phyloP scores from a whole-genome alignment of 2,797 vertebrate species.

The Pygocentrus nattereri region DNA sequence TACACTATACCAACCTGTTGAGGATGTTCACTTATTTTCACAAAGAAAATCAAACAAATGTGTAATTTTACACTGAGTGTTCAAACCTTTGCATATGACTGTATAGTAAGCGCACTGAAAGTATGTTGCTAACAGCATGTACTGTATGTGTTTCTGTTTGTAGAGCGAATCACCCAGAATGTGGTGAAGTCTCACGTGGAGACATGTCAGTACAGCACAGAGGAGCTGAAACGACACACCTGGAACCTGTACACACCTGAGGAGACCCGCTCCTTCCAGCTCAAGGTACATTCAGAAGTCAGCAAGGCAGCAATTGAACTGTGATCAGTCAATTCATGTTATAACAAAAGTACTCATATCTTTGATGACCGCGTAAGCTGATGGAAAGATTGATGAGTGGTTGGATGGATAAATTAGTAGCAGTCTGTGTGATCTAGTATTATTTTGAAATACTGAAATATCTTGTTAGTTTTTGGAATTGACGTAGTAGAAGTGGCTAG shows the following conservation, averaged over 20 bases:
- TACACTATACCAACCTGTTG: too few species aligned
- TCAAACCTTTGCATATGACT: too few species aligned
- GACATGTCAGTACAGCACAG: constrained; percentile 89
- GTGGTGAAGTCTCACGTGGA: constrained; percentile 91
- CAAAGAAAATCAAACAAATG: too few species aligned
- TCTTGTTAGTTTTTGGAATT: background rate
- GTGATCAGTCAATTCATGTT: too few species aligned
- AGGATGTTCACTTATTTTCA: too few species aligned
- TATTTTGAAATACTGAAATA: background rate
- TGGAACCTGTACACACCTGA: constrained; percentile 88
- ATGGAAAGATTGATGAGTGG: too few species aligned
- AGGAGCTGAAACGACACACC: constrained; percentile 88
- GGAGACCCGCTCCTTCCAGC: constrained; percentile 86
- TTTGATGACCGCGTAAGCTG: background rate
- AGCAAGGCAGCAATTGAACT: background rate
- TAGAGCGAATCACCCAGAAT: constrained; percentile 89
- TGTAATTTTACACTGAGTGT: too few species aligned
- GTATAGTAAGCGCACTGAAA: background rate
- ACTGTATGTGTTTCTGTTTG: constrained; percentile 36
- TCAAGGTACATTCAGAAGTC: constrained; percentile 77
- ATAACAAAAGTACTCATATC: background rate
- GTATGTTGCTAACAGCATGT: constrained; percentile 5
- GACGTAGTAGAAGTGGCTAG: background rate
- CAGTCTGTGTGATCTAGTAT: background rate
- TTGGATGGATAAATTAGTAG: background rate